phyloP scores from a whole-genome alignment of 2,113 vertebrate species.

The Podiceps cristatus region DNA sequence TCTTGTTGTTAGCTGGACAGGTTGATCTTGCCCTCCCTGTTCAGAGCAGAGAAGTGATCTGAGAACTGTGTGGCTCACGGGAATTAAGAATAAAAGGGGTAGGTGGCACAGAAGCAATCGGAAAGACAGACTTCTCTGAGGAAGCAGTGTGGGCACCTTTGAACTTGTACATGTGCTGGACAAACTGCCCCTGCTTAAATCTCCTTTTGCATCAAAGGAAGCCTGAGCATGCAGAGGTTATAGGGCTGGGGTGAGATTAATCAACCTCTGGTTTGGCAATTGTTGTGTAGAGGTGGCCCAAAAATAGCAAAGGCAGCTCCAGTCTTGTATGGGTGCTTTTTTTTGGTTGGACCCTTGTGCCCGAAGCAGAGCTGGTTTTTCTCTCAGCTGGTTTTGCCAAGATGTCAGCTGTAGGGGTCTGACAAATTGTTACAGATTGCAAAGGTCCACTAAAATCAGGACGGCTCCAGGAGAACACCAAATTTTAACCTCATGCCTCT shows the following conservation, averaged over 20 bases:
- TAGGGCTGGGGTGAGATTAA: neutral
- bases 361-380: neutral
- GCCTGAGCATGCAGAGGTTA: neutral
- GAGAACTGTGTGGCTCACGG: neutral
- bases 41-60: neutral
- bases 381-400: neutral
- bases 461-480: neutral
- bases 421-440: neutral
- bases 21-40: conserved; percentile 32
- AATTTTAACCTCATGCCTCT: neutral
- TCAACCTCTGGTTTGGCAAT: neutral
- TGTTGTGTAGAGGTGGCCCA: neutral
- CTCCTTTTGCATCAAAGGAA: neutral
- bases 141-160: no score
- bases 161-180: neutral
- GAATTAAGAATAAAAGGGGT: neutral
- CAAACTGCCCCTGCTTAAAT: neutral
- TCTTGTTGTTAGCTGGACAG: neutral
- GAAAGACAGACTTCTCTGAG: neutral
- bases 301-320: neutral
- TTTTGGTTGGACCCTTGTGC: neutral
- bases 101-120: neutral
- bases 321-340: neutral
- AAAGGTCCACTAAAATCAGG: neutral
- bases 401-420: neutral